Evolutionary conservation across 2,888 invertebrate species (phyloP).

Genomic region (Parnassius smintheus): DNA sequence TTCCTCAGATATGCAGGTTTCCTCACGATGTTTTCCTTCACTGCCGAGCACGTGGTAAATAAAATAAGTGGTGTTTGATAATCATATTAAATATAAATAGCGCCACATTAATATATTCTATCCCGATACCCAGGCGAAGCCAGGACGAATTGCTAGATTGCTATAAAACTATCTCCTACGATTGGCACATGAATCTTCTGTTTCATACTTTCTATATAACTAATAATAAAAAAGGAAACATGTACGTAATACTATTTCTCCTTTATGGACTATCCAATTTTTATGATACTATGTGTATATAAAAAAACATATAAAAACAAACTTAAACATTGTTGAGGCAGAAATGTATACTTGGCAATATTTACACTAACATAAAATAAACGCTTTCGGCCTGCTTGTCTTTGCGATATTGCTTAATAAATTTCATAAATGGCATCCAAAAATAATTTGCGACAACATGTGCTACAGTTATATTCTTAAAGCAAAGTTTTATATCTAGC

Average conservation of each 20-base stretch:
- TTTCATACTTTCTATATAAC: no score
- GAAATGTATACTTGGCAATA: constrained; percentile 17
- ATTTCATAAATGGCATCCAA: constrained; percentile 26
- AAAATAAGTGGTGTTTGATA: no score
- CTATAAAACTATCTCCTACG: no score
- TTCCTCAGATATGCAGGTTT: no score
- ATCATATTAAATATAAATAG: no score
- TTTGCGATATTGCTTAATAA: constrained; percentile 28
- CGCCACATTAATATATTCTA: no score
- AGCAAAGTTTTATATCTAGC: constrained; percentile 3
- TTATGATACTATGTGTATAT: background rate
- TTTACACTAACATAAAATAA: constrained; percentile 23
- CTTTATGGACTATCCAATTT: no score
- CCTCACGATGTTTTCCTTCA: no score
- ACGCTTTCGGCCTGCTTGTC: constrained; percentile 5
- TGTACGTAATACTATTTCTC: background rate
- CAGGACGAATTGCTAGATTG: no score
- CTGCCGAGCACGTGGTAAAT: no score
- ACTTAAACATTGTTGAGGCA: background rate
- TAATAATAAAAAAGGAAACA: background rate
- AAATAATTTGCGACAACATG: constrained; percentile 27
- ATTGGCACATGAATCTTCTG: no score
- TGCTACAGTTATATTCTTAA: constrained; percentile 23
- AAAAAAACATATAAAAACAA: background rate
- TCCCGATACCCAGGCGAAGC: no score